Percentiles rank a stretch among this genome's conserved stretches.
Evolutionary conservation across 2,888 invertebrate genomes (phyloP).

Genomic region (Saturnia pavonia): DNA sequence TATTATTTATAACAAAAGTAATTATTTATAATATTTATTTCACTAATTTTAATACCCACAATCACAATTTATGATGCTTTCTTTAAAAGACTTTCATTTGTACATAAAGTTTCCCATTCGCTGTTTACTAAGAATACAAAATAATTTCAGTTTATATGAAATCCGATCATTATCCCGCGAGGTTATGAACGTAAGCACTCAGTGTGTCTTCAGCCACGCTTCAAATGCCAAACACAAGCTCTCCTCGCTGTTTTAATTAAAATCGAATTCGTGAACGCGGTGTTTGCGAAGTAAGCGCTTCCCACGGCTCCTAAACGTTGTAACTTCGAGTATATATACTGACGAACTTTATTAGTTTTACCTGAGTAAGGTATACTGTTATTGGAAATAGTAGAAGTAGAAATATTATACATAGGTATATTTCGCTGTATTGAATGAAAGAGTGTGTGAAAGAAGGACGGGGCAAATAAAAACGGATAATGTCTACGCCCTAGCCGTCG

Average conservation of each 20-base stretch:
- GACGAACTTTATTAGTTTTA: constrained; percentile 18
- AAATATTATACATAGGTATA: neutral
- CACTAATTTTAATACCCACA: too few relatives aligned
- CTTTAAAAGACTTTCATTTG: too few relatives aligned
- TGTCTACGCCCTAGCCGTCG: too few relatives aligned
- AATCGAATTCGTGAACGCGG: constrained; percentile 32
- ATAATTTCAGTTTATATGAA: neutral
- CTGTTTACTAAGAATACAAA: neutral
- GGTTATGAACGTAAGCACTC: constrained; percentile 1
- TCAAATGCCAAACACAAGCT: constrained; percentile 19
- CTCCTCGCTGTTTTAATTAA: constrained; percentile 38
- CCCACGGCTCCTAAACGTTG: constrained; percentile 26
- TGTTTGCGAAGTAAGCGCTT: constrained; percentile 35
- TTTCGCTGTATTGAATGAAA: too few relatives aligned
- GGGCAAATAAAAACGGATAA: too few relatives aligned
- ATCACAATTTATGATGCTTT: too few relatives aligned
- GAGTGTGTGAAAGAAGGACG: too few relatives aligned
- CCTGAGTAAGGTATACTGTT: constrained; percentile 13
- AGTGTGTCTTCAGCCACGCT: constrained; percentile 11
- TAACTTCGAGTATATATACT: constrained; percentile 26
- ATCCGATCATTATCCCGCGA: constrained; percentile 1
- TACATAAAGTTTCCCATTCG: neutral
- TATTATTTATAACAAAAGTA: too few relatives aligned
- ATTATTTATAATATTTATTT: too few relatives aligned
- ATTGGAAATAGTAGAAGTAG: neutral